These are phyloP conservation scores for Heliconius erato DNA, from an alignment of 2,888 invertebrate species.

Conservation along the genomic window DNA sequence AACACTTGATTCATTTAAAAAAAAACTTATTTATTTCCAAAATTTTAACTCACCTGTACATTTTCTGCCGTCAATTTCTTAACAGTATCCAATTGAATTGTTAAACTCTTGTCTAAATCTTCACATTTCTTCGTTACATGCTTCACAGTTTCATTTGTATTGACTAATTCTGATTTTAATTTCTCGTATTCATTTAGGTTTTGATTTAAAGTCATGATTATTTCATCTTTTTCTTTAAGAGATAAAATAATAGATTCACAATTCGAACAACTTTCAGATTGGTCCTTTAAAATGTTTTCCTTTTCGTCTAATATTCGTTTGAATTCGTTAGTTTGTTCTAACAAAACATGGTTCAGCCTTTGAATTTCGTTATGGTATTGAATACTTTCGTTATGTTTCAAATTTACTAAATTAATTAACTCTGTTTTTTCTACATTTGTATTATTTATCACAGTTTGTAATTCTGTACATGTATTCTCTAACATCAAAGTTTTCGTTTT, in stretches of 20 bases:
- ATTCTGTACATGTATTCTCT: conserved; percentile 66
- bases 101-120: conserved; percentile 88
- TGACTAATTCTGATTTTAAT: conserved; percentile 80
- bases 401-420: conserved; percentile 89
- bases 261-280: conserved; percentile 61
- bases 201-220: conserved; percentile 69
- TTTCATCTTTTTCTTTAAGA: conserved; percentile 76
- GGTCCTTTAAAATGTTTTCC: conserved; percentile 60
- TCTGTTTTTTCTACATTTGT: conserved; percentile 87
- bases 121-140: conserved; percentile 89
- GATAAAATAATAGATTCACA: conserved; percentile 68
- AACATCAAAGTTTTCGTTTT: conserved; percentile 60
- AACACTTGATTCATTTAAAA: too few relatives aligned
- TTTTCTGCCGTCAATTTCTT: conserved; percentile 88
- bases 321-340: conserved; percentile 81
- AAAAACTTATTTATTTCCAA: neutral
- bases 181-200: conserved; percentile 65
- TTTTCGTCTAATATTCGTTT: conserved; percentile 71
- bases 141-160: conserved; percentile 84
- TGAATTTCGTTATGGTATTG: conserved; percentile 95
- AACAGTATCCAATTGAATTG: conserved; percentile 88
- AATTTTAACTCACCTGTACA: conserved; percentile 66
- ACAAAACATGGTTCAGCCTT: conserved; percentile 87
- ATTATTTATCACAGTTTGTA: conserved; percentile 66
- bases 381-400: conserved; percentile 94